Evolutionary conservation across 2,888 invertebrate genomes (phyloP).

Genomic region (Drosophila mulleri): DNA sequence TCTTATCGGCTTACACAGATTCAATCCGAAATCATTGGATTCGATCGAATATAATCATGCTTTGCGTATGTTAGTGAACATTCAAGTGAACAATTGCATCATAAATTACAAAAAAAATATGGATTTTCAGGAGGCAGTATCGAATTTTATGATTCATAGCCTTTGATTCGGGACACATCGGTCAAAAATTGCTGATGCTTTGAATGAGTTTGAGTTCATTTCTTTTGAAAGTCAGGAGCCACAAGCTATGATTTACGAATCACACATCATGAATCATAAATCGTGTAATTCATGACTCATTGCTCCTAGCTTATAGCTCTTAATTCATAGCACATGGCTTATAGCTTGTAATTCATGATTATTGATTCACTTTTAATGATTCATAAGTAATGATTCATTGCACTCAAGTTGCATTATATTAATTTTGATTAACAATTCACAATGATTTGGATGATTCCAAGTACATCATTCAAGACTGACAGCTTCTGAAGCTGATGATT

Average conservation of each 20-base stretch:
- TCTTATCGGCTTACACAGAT: conserved; percentile 11
- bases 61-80: not conserved
- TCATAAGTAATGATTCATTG: conserved; percentile 1
- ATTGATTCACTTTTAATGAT: not conserved
- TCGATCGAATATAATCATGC: not conserved
- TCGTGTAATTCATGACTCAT: not conserved
- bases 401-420: conserved; percentile 10
- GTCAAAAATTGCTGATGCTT: not conserved
- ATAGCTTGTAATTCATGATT: not conserved
- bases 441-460: conserved; percentile 1
- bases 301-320: not conserved
- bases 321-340: not conserved
- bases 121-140: conserved; percentile 1
- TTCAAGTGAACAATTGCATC: not conserved
- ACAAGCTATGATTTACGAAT: not conserved
- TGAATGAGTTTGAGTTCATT: not conserved
- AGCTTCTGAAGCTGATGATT: conserved; percentile 5
- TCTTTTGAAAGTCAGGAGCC: not conserved
- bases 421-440: conserved; percentile 11
- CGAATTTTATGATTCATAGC: not conserved
- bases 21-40: not conserved
- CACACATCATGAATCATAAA: not conserved
- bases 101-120: not conserved
- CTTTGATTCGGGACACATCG: not conserved
- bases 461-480: not conserved